A percentile compares a stretch with the other conserved stretches of the same genome.
phyloP scores from a whole-genome alignment of 2,113 vertebrate species.

The Oriolus oriolus region DNA sequence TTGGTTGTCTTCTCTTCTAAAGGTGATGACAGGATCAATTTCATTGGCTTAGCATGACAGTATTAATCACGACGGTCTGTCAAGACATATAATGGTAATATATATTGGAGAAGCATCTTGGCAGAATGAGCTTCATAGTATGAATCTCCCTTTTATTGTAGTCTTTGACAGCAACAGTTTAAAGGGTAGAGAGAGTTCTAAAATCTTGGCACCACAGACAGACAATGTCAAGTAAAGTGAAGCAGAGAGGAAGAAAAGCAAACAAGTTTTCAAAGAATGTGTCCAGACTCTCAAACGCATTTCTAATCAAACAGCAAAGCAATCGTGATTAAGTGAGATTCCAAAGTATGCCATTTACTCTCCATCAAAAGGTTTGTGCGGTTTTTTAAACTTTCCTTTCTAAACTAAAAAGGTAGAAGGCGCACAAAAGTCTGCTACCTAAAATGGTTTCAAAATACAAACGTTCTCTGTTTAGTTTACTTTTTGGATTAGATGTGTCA shows the following conservation, averaged over 20 bases:
- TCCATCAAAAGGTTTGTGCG: constrained; percentile 39
- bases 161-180: constrained; percentile 25
- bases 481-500: constrained; percentile 53
- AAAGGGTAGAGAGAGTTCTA: constrained; percentile 11
- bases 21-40: constrained; percentile 54
- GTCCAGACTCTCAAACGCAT: constrained; percentile 39
- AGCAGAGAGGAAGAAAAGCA: constrained; percentile 36
- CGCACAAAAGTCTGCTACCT: constrained; percentile 40
- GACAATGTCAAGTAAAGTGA: constrained; percentile 36
- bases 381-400: constrained; percentile 50
- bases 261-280: constrained; percentile 43
- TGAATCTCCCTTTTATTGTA: background rate
- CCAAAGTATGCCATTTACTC: constrained; percentile 48
- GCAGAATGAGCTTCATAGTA: background rate
- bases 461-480: constrained; percentile 54
- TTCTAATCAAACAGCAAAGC: constrained; percentile 51
- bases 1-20: constrained; percentile 14
- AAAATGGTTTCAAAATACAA: constrained; percentile 36
- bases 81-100: constrained; percentile 32
- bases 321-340: constrained; percentile 40
- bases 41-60: constrained; percentile 40
- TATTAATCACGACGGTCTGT: constrained; percentile 54
- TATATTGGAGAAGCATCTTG: background rate
- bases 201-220: constrained; percentile 30
- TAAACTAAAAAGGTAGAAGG: constrained; percentile 47